phyloP scores from a whole-genome alignment of 2,797 vertebrate species.

The Sylvia borin region DNA sequence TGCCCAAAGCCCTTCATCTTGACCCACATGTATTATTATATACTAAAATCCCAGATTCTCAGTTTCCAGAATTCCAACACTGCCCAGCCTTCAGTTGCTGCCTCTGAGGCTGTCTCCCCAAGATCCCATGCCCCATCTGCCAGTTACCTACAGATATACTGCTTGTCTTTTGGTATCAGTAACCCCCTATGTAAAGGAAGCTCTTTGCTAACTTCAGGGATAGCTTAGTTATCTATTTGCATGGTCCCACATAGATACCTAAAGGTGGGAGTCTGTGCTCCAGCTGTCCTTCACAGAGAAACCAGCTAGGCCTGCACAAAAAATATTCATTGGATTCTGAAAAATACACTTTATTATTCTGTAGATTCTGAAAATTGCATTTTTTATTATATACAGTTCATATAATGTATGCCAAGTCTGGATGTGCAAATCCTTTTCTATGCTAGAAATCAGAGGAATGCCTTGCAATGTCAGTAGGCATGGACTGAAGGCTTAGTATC shows the following conservation, averaged over 20 bases:
- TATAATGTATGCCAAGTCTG: neutral
- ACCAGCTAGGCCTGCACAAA: neutral
- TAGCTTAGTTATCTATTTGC: neutral
- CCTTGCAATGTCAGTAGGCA: neutral
- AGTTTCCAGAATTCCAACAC: too few species aligned
- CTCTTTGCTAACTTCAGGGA: neutral
- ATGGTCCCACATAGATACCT: neutral
- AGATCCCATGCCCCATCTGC: neutral
- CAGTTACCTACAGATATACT: neutral
- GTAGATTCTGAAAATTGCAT: neutral
- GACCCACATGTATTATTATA: too few species aligned
- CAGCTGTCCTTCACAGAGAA: neutral
- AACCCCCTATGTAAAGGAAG: neutral
- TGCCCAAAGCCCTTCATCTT: too few species aligned
- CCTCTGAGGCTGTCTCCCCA: neutral
- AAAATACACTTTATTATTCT: neutral
- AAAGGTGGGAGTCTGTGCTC: neutral
- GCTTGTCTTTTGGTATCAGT: neutral
- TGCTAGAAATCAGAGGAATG: neutral
- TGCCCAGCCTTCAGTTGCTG: neutral
- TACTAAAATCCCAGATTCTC: too few species aligned
- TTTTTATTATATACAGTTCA: neutral
- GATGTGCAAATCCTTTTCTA: neutral
- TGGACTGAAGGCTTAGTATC: neutral
- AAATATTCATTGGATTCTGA: neutral